Conservation (phyloP, 2,797 vertebrate genomes). For the Neomorphus geoffroyi region DNA sequence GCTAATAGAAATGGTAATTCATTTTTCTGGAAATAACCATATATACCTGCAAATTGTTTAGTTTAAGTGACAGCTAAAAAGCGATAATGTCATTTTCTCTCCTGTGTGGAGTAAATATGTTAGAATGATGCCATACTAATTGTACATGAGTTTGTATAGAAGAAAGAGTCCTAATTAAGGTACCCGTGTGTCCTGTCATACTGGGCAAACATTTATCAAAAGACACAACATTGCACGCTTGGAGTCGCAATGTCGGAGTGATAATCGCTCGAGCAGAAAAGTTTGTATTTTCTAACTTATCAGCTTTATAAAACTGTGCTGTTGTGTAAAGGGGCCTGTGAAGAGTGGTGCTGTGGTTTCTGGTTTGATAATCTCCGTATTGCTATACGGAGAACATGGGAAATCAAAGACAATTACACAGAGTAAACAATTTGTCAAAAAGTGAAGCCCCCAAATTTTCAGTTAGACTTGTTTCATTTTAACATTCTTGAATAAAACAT, state of each 20-base stretch:
- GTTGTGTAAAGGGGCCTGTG: neutral
- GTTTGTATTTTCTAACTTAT: neutral
- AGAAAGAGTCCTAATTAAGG: slow-evolving; percentile 15
- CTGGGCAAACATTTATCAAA: slow-evolving; percentile 20
- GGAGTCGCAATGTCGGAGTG: neutral
- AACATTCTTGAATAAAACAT: neutral
- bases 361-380: neutral
- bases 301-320: neutral
- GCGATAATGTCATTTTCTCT: neutral
- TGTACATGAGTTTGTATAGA: neutral
- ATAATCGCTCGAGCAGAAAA: slow-evolving; percentile 8
- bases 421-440: neutral
- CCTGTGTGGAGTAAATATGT: neutral
- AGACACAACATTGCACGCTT: neutral
- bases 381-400: neutral
- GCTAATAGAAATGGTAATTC: neutral
- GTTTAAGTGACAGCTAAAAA: slow-evolving; percentile 27
- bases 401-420: slow-evolving; percentile 1
- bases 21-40: neutral
- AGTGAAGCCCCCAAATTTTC: neutral
- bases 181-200: neutral
- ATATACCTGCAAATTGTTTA: neutral
- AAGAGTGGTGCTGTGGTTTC: neutral
- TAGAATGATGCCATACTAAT: slow-evolving; percentile 33
- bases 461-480: neutral